Evolutionary conservation across 2,113 vertebrate species (phyloP).

Genomic region (Sceloporus tristichus): DNA sequence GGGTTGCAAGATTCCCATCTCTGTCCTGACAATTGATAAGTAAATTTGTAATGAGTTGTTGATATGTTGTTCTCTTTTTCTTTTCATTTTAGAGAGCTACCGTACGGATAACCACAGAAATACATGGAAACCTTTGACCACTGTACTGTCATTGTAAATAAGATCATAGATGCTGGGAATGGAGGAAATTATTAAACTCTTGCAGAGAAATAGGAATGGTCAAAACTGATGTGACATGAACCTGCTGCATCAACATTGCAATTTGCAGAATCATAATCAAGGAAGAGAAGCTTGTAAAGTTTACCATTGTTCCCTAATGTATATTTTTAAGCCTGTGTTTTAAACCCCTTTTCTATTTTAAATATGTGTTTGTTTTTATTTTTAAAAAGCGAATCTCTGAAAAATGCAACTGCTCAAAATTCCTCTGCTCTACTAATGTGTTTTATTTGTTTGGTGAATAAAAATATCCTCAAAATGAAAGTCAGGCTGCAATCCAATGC

Average conservation of each 20-base stretch:
- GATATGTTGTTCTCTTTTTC: slow-evolving; percentile 25
- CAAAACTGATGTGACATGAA: slow-evolving; percentile 7
- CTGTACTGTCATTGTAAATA: slow-evolving; percentile 1
- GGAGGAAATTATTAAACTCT: accelerated
- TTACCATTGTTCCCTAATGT: slow-evolving; percentile 12
- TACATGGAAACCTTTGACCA: slow-evolving; percentile 60
- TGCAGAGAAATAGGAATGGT: slow-evolving; percentile 26
- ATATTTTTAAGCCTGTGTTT: neutral
- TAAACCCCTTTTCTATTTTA: slow-evolving; percentile 49
- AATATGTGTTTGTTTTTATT: slow-evolving; percentile 40
- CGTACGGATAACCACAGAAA: slow-evolving; percentile 72
- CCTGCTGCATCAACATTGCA: neutral
- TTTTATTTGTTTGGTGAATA: slow-evolving; percentile 12
- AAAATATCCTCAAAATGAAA: slow-evolving; percentile 21
- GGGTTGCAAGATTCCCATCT: too few relatives aligned
- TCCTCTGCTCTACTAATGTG: neutral
- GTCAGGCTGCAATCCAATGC: neutral
- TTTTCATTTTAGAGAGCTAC: slow-evolving; percentile 69
- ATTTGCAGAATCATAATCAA: neutral
- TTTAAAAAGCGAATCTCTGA: slow-evolving; percentile 29
- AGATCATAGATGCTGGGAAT: slow-evolving; percentile 6
- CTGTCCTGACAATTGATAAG: neutral
- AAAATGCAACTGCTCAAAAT: slow-evolving; percentile 36
- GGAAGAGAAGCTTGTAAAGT: slow-evolving; percentile 28
- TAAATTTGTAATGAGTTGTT: neutral